These are phyloP conservation scores for Axinella damicornis DNA, from an alignment of 37 sponge, comb jelly and placozoan species.

Conservation along the genomic window DNA sequence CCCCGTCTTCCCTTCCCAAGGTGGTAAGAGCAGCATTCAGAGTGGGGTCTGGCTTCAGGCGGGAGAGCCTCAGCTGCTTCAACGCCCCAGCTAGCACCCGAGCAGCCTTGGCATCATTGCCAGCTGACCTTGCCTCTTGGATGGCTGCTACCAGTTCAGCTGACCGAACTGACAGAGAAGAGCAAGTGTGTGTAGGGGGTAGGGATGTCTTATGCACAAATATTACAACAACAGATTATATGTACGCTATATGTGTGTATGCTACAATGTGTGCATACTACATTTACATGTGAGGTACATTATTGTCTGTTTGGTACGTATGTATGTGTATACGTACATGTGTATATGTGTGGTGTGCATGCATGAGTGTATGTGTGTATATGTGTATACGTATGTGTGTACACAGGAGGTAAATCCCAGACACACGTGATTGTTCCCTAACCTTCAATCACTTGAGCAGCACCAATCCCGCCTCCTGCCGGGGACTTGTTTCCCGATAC, in stretches of 20 bases:
- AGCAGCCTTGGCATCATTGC: conserved; percentile 22
- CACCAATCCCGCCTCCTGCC: neutral
- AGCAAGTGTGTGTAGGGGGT: neutral
- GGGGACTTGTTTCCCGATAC: neutral
- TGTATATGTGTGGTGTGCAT: neutral
- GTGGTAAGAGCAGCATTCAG: conserved; percentile 62
- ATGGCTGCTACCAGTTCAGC: conserved; percentile 59
- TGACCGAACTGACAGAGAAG: conserved; percentile 53
- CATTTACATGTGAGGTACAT: neutral
- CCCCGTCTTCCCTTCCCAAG: conserved; percentile 23
- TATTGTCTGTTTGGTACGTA: neutral
- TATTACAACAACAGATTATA: no score
- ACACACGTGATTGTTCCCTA: no score
- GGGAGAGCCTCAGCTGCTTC: conserved; percentile 74
- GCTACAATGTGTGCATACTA: no score
- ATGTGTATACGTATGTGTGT: no score
- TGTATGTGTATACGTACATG: neutral
- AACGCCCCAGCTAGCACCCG: conserved; percentile 55
- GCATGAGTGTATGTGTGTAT: no score
- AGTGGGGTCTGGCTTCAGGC: conserved; percentile 64
- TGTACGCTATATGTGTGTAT: no score
- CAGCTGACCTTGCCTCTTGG: conserved; percentile 32
- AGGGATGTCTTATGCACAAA: neutral
- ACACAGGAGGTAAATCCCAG: no score
- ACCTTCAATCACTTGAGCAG: conserved; percentile 56